phyloP scores from a whole-genome alignment of 2,888 invertebrate genomes.

The Meteorus cinctellus region DNA sequence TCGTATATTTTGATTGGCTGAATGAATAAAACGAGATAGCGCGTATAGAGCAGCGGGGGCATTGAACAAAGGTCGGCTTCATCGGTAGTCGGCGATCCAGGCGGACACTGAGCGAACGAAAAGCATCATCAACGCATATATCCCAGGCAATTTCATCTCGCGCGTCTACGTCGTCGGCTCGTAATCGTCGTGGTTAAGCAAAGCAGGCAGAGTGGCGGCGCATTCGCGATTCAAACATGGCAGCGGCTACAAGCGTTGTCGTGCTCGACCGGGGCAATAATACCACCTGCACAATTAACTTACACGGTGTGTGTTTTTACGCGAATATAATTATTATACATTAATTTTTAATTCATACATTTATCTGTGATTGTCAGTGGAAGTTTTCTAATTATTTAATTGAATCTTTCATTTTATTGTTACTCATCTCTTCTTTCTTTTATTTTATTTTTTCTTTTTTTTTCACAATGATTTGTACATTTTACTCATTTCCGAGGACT shows the following conservation, averaged over 20 bases:
- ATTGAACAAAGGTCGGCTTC: constrained; percentile 68
- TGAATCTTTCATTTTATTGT: constrained; percentile 3
- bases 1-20: neutral
- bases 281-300: constrained; percentile 96
- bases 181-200: constrained; percentile 33
- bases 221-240: constrained; percentile 77
- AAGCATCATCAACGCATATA: constrained; percentile 13
- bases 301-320: constrained; percentile 83
- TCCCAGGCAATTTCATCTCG: constrained; percentile 21
- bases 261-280: constrained; percentile 96
- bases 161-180: neutral
- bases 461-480: neutral
- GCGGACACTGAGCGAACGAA: constrained; percentile 44
- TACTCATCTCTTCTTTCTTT: neutral
- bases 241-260: constrained; percentile 94
- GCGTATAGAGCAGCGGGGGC: constrained; percentile 52
- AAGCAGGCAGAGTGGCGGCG: constrained; percentile 55
- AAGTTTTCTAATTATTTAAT: constrained; percentile 22
- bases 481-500: neutral
- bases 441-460: neutral
- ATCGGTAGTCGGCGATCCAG: constrained; percentile 55
- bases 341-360: neutral
- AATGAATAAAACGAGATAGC: neutral
- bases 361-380: constrained; percentile 29
- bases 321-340: neutral